Base-by-base conservation (phyloP, 2,888 invertebrate species). In the Actias luna region DNA sequence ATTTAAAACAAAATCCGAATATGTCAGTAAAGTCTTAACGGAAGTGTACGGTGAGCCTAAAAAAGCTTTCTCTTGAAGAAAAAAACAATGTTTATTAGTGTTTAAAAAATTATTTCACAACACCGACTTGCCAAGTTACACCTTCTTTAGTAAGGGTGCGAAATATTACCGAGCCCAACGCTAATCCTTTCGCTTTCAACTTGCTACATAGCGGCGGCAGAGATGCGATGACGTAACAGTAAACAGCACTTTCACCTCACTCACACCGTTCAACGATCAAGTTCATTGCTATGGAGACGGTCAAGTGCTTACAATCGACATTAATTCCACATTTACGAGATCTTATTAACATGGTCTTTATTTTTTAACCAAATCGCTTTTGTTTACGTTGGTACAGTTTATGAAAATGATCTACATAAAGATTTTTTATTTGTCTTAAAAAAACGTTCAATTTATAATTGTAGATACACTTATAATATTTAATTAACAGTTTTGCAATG, bases 161-260 rank as follows among this genome's bases (percentile, higher is more conserved):
- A 25, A 12, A 50, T 50, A 50, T 50, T 50, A 50, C 25, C 25
- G 25, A 50, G 22, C 14, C 36, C 61, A 58, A 39, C 62, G 61
- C 61, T 29, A 55, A 55, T 55, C 55, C n/a, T 55, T 5, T 55
- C 55, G 55, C 72, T 70, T 70, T 70, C 69, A 60, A 69, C 66
- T 65, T 61, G 65, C 61, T 65, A 59, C 65, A 60, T 66, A 64
- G 68, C 66, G 50, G 39, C 57, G 39, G 58, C 65, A 60, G 66
- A 64, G 68, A 67, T 57, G 39, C 57, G 39, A 57, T 67, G 69
- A 72, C 69, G 71, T 69, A 69, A 71, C 33, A 61, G 58, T 65
- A 65, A 67, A 39, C 7, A 50, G 57, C 66, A 73, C 81, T 82
- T 82, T 82, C 81, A 73, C 80, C 74, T 75, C 74, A 75, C 72